phyloP scores from a whole-genome alignment of 2,797 vertebrate genomes.

The Lindbergichthys nudifrons region DNA sequence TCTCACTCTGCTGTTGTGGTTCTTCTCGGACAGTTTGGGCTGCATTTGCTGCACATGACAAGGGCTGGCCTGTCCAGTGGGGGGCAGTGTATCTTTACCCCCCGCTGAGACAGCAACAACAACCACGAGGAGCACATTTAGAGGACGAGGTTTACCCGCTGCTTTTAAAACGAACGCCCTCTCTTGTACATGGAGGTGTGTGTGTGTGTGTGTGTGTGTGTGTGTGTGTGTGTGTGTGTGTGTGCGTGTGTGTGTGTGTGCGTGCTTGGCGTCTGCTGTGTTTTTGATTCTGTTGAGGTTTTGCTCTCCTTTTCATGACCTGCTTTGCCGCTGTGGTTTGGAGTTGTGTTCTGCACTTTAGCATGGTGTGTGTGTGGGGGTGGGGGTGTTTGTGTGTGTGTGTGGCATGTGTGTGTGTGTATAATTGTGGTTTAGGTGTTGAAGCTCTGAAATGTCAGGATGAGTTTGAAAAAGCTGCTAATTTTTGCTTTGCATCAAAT shows the following conservation, averaged over 20 bases:
- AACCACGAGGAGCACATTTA: constrained; percentile 63
- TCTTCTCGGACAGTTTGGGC: constrained; percentile 84
- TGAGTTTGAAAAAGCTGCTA: constrained; percentile 46
- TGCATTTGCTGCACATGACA: constrained; percentile 89
- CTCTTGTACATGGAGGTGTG: constrained; percentile 68
- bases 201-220: constrained; percentile 48
- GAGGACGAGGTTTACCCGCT: constrained; percentile 67
- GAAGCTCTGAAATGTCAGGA: constrained; percentile 52
- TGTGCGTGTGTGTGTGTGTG: constrained; percentile 39
- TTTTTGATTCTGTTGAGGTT: constrained; percentile 47
- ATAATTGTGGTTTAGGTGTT: constrained; percentile 28
- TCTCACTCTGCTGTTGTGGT: constrained; percentile 77
- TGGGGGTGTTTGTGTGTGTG: constrained; percentile 26
- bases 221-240: no score
- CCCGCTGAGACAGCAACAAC: constrained; percentile 66
- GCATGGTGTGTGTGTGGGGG: constrained; percentile 64
- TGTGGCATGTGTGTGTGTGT: constrained; percentile 6
- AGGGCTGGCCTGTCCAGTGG: constrained; percentile 72
- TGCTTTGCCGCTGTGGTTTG: constrained; percentile 62
- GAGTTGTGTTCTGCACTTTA: constrained; percentile 66
- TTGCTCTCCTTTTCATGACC: constrained; percentile 49
- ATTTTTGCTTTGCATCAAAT: constrained; percentile 22
- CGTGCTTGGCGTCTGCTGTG: constrained; percentile 46
- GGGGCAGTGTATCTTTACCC: constrained; percentile 64
- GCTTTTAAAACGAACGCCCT: constrained; percentile 62